These are phyloP conservation scores for Poecilia picta DNA, from an alignment of 2,797 vertebrate genomes.

Conservation along the genomic window DNA sequence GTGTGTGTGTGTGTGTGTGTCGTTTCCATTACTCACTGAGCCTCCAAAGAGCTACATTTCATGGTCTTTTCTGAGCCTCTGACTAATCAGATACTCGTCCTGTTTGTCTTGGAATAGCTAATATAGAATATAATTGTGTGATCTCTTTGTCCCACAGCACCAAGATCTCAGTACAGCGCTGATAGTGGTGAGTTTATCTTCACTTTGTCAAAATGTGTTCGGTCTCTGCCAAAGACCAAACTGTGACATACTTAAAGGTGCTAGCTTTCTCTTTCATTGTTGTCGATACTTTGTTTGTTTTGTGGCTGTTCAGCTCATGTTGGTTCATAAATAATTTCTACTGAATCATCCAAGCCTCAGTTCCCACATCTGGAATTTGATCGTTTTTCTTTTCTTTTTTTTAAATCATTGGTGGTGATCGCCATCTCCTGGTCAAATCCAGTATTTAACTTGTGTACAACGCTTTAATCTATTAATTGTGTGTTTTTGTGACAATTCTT, in stretches of 20 bases:
- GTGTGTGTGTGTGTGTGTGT: background rate
- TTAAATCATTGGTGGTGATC: conserved; percentile 19
- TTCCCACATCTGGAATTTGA: conserved; percentile 33
- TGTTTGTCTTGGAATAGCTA: background rate
- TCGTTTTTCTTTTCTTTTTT: background rate
- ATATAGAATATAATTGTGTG: conserved; percentile 3
- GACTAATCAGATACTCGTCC: conserved; percentile 40
- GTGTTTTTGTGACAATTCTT: conserved; percentile 38
- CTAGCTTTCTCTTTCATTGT: background rate
- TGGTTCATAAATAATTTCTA: conserved; percentile 8
- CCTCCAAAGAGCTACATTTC: conserved; percentile 30
- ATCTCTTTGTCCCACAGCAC: conserved; percentile 59
- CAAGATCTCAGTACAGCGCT: conserved; percentile 67
- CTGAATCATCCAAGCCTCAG: conserved; percentile 7
- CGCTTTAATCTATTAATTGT: background rate
- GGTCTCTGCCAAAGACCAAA: background rate
- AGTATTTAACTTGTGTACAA: background rate
- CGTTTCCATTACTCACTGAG: conserved; percentile 19
- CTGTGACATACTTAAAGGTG: background rate
- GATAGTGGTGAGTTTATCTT: conserved; percentile 70
- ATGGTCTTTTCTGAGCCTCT: conserved; percentile 25
- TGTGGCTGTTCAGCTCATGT: background rate
- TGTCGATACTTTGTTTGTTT: background rate
- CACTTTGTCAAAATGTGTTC: background rate
- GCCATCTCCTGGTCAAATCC: conserved; percentile 67